phyloP scores from a whole-genome alignment of 2,888 invertebrate genomes.

The Gryllus longicercus region DNA sequence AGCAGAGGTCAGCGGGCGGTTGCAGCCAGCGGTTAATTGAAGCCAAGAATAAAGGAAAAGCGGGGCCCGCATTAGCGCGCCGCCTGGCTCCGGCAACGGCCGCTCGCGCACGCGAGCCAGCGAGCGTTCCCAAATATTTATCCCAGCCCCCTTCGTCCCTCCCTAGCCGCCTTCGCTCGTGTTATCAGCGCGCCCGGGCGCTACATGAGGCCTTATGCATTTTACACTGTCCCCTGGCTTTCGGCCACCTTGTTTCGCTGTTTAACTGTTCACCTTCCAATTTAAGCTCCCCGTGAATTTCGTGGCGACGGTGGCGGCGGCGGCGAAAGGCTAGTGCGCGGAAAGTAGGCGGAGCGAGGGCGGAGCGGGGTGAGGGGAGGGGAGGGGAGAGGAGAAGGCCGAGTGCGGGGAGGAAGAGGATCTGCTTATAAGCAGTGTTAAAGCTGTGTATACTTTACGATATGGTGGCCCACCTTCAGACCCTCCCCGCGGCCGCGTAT shows the following conservation, averaged over 20 bases:
- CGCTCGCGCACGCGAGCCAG: too few species aligned
- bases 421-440: neutral
- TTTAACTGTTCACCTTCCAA: constrained; percentile 26
- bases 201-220: constrained; percentile 22
- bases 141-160: neutral
- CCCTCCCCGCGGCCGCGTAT: constrained; percentile 8
- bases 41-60: constrained; percentile 17
- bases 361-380: too few species aligned
- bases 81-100: neutral
- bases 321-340: neutral
- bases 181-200: constrained; percentile 2
- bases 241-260: constrained; percentile 19
- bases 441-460: constrained; percentile 23
- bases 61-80: neutral
- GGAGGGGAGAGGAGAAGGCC: neutral
- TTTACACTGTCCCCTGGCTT: constrained; percentile 23
- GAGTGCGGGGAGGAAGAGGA: neutral
- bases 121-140: neutral
- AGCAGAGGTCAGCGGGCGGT: neutral
- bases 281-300: constrained; percentile 21
- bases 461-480: neutral
- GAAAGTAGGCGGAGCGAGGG: neutral
- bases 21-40: neutral
- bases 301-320: neutral
- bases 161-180: neutral